Base-by-base conservation (phyloP, 2,113 vertebrate genomes). In the Oreochromis niloticus region DNA sequence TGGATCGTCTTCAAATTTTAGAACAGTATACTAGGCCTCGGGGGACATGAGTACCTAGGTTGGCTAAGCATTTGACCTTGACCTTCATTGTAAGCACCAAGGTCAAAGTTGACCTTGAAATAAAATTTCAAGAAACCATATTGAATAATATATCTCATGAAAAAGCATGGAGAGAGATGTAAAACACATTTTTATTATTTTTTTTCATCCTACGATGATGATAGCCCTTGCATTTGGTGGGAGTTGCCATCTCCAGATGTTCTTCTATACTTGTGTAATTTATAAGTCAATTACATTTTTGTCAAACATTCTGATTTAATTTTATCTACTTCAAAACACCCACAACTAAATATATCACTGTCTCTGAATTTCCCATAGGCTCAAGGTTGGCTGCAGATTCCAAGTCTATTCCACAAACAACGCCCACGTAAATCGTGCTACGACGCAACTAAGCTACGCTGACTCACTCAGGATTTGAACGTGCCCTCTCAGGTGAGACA, bases 391-490 rank as follows among this genome's bases (percentile, higher is more conserved):
- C 80, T 73, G 57, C 84, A 78, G 85, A 89, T 86, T 48, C 39
- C 46, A 79, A 84, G 27, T 87, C 82, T 82, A 80, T 81, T 86
- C 61, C 71, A 81, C 84, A 84, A 84, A 89, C 71, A 91, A 61
- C 19, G 75, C 80, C 63, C 50, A 83, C 46, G n/a, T 87, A 63
- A 84, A 91, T 71, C 52, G 24, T 50, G 61, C 78, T 87, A 87
- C 19, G 10, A 80, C 46, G 48, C 27, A 86, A 89, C 84, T 87
- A 56, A 79, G 24, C 55, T 54, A 14, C 80, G 54, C 73, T 54
- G 85, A 91, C 61, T 90, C 68, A 34, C 86, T 87, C 61, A 22
- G 91, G 83, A 85, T 86, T 85, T 71, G n/a, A 86, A 89, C 1
- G 13, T 81, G 85, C 83, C 56, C 83, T 90, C 81, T 75, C 19